Conservation (phyloP, 2,797 vertebrate species). For the Periophthalmus magnuspinnatus region DNA sequence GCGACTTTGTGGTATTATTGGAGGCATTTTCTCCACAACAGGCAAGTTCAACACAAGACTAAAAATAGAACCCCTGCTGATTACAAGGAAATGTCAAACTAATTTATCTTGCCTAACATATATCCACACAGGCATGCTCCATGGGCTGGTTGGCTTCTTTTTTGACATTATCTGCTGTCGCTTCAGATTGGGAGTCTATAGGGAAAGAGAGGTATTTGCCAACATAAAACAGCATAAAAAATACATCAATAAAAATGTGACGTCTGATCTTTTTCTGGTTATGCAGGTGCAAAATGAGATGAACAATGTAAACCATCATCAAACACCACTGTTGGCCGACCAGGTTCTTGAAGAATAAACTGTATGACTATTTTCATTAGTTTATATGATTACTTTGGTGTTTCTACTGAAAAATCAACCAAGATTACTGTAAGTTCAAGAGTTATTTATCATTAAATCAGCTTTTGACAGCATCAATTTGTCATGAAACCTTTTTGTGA, state of each 20-base stretch:
- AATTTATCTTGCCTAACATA: background rate
- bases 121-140: conserved; percentile 84
- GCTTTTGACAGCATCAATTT: background rate
- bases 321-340: conserved; percentile 75
- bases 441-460: conserved; percentile 1
- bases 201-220: conserved; percentile 59
- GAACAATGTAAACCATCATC: conserved; percentile 79
- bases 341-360: conserved; percentile 75
- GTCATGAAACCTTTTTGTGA: conserved; percentile 1
- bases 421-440: background rate
- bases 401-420: background rate
- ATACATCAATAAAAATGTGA: background rate
- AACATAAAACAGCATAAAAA: background rate
- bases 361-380: no score
- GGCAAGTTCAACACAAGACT: conserved; percentile 60
- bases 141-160: conserved; percentile 86
- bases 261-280: background rate
- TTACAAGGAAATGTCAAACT: background rate
- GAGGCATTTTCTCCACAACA: conserved; percentile 96
- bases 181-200: conserved; percentile 82
- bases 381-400: background rate
- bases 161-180: conserved; percentile 88
- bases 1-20: conserved; percentile 89
- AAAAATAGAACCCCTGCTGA: background rate
- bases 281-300: conserved; percentile 77